phyloP scores from a whole-genome alignment of 2,888 invertebrate genomes.

The Catocala sponsa region DNA sequence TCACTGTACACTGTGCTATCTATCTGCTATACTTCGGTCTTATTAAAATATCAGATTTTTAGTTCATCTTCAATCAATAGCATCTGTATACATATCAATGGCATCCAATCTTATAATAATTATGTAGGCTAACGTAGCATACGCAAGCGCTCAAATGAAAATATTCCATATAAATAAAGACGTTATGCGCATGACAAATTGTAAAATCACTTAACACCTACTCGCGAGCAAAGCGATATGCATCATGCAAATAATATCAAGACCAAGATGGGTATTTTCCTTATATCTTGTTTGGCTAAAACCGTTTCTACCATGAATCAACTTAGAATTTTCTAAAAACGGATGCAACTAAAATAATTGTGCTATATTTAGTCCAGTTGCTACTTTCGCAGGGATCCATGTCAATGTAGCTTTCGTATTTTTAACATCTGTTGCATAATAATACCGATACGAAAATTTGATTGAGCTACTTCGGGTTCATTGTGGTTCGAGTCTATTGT shows the following conservation, averaged over 20 bases:
- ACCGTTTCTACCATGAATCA: constrained; percentile 16
- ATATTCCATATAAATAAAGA: constrained; percentile 33
- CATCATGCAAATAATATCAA: constrained; percentile 19
- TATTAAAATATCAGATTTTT: too few species aligned
- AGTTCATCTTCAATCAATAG: too few species aligned
- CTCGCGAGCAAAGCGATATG: constrained; percentile 22
- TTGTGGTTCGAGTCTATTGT: constrained; percentile 54
- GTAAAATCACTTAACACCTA: constrained; percentile 30
- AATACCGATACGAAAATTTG: constrained; percentile 53
- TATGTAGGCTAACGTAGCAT: too few species aligned
- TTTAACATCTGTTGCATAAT: constrained; percentile 53
- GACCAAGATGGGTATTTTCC: constrained; percentile 22
- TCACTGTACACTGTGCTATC: too few species aligned
- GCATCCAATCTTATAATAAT: too few species aligned
- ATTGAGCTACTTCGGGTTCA: constrained; percentile 51
- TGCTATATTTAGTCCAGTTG: constrained; percentile 34
- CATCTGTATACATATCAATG: too few species aligned
- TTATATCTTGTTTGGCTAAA: constrained; percentile 14
- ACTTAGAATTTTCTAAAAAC: constrained; percentile 30
- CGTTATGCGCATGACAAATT: constrained; percentile 34
- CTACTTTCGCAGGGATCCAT: constrained; percentile 43
- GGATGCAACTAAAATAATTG: constrained; percentile 32
- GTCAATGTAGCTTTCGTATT: constrained; percentile 41
- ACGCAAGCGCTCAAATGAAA: not conserved
- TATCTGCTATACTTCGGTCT: too few species aligned